phyloP scores from a whole-genome alignment of 2,797 vertebrate species.

The Myotis myotis region DNA sequence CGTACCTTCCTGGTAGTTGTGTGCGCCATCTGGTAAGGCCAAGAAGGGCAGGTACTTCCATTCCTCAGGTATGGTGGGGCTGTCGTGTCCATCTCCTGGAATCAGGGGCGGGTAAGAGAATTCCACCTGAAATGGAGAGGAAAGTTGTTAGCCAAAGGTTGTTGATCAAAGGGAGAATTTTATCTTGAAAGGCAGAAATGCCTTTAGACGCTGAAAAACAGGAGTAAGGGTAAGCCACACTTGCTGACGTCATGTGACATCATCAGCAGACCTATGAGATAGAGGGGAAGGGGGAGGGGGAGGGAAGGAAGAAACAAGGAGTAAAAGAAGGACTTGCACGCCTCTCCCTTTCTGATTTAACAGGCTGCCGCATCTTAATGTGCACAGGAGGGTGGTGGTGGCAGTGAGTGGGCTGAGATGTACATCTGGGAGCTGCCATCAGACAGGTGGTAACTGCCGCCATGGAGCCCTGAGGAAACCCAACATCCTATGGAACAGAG shows the following conservation, averaged over 20 bases:
- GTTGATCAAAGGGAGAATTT: not conserved
- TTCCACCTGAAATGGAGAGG: conserved; percentile 88
- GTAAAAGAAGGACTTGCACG: not conserved
- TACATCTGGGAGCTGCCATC: not conserved
- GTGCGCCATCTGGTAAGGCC: conserved; percentile 95
- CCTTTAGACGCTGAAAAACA: not conserved
- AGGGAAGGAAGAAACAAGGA: not conserved
- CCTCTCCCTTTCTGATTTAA: not conserved
- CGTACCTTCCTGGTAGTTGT: conserved; percentile 98
- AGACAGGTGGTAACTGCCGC: not conserved
- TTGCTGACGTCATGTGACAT: not conserved
- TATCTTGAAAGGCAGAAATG: not conserved
- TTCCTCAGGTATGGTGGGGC: conserved; percentile 91
- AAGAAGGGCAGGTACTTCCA: conserved; percentile 98
- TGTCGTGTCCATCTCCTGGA: conserved; percentile 92
- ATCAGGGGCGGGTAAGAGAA: conserved; percentile 96
- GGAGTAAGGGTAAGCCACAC: not conserved
- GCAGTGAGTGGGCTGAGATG: not conserved
- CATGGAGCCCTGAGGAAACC: not conserved
- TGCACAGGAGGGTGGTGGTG: not conserved
- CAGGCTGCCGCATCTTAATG: not conserved
- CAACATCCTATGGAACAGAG: not conserved
- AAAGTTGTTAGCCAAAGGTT: conserved; percentile 23
- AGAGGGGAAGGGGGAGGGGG: not conserved
- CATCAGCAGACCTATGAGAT: not conserved